phyloP scores from a whole-genome alignment of 2,888 invertebrate species.

The Chrysolina haemoptera region DNA sequence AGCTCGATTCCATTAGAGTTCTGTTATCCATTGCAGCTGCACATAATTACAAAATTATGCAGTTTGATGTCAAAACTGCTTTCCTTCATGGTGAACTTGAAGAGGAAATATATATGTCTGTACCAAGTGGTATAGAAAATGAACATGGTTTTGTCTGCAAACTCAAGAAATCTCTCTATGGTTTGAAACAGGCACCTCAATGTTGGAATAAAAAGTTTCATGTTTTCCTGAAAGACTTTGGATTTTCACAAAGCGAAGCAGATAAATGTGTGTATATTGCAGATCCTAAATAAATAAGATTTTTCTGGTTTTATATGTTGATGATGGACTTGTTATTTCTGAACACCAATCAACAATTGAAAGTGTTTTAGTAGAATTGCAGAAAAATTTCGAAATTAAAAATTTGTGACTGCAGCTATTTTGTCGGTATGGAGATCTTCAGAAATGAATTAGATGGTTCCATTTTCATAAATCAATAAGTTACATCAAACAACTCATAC shows the following conservation, averaged over 20 bases:
- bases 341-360: background rate
- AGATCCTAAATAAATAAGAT: background rate
- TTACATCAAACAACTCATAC: slow-evolving; percentile 20
- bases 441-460: background rate
- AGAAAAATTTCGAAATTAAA: too few relatives aligned
- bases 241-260: slow-evolving; percentile 20
- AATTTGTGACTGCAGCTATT: background rate
- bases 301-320: slow-evolving; percentile 27
- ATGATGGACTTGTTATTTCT: slow-evolving; percentile 30
- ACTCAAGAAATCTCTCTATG: slow-evolving; percentile 27
- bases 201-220: slow-evolving; percentile 23
- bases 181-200: slow-evolving; percentile 25
- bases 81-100: slow-evolving; percentile 19
- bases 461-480: background rate
- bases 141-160: background rate
- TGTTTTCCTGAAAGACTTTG: too few relatives aligned
- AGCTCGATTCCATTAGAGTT: slow-evolving; percentile 27
- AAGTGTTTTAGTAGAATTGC: background rate
- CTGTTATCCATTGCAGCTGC: slow-evolving; percentile 18
- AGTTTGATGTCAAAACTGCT: slow-evolving; percentile 23
- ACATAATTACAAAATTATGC: background rate
- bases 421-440: slow-evolving; percentile 11
- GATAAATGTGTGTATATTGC: slow-evolving; percentile 29
- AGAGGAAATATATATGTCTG: slow-evolving; percentile 22
- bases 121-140: background rate